Conservation (phyloP, 2,113 vertebrate species). For the Gallinago paraguaiae region DNA sequence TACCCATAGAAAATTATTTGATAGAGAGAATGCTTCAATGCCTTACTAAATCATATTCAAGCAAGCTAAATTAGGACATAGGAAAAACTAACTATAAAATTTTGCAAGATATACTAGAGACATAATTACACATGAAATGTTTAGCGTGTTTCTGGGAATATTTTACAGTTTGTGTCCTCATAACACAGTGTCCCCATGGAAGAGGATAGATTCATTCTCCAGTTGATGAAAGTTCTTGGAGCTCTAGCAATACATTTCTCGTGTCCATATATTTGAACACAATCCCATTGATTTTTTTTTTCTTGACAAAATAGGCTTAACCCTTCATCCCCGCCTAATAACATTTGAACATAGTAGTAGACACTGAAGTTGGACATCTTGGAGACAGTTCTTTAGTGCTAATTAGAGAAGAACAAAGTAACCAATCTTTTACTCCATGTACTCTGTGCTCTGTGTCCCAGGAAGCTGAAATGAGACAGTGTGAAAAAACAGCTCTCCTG, state of each 20-base stretch:
- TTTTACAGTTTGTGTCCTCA: neutral
- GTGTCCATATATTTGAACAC: neutral
- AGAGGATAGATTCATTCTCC: neutral
- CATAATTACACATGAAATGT: neutral
- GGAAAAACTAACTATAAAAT: neutral
- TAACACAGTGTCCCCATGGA: neutral
- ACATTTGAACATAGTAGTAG: neutral
- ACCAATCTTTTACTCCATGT: neutral
- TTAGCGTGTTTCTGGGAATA: neutral
- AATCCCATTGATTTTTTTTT: neutral
- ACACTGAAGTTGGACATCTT: neutral
- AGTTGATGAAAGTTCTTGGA: neutral
- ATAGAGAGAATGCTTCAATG: neutral
- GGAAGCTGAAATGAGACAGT: neutral
- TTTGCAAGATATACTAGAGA: neutral
- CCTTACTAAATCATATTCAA: neutral
- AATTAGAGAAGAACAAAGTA: neutral
- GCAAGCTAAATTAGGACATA: neutral
- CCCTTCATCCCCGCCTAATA: neutral
- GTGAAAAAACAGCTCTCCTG: neutral
- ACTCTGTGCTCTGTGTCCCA: neutral
- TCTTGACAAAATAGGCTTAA: neutral
- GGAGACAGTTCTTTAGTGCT: neutral
- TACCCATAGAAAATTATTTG: neutral
- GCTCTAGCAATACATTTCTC: neutral